Evolutionary conservation across 2,888 invertebrate genomes (phyloP), one percentile per base, ranked within the genome.

Genomic region (Ethmia dodecea): DNA sequence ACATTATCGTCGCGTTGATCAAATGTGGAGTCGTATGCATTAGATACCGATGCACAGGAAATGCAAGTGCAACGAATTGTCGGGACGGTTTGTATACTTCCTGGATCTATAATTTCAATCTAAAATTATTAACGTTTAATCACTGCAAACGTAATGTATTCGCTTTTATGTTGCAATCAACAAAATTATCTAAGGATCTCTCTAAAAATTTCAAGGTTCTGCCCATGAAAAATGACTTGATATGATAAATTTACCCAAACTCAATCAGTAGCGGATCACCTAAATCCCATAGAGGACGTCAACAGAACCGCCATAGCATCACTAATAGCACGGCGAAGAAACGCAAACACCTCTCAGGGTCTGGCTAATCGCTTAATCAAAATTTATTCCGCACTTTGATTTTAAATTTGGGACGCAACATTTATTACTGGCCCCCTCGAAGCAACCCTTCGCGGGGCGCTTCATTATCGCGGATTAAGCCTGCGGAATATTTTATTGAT

Each of bases 351-450:
- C 68, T 78, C 75, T 54, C 64, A 54, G 56, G 60, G 58, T 50
- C 60, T 53, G 55, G 83, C 81, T 86, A 84, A 84, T 84, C 86
- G 84, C 80, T 83, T 84, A 84, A 84, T 84, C 84, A 81, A 86
- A 86, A 86, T 84, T 84, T 84, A 86, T 84, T 83, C 86, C 83
- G 79, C 84, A 81, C 83, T 86, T 84, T 84, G 81, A 84, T 86
- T 84, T 84, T 84, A 86, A 86, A 86, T 84, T 84, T 84, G 77
- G 71, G 43, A 80, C 81, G 83, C 81, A 84, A 86, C 84, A 84
- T 86, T 84, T 84, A 83, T 86, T 86, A 84, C 68, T 73, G 73
- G 69, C 64, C 74, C 79, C 79, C 78, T 74, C 71, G 56, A 65
- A 66, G 68, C 78, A 81, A 78, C 81, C 84, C 81, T 84, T 80